Percentiles rank a stretch among this genome's conserved stretches.
These are phyloP conservation scores for Prenolepis imparis DNA, from an alignment of 2,888 invertebrate species.

Conservation along the genomic window DNA sequence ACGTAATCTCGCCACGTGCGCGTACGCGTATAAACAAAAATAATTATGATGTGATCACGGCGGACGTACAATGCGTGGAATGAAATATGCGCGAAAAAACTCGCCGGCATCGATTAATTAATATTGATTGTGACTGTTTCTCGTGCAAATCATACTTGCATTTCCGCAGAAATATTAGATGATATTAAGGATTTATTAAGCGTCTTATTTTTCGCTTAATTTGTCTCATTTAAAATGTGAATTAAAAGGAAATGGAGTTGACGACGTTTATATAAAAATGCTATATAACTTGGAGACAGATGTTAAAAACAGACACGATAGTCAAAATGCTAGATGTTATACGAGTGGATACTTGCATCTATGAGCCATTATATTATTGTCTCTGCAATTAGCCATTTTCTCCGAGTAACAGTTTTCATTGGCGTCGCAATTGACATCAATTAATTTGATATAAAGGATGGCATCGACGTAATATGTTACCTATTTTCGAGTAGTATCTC, in stretches of 20 bases:
- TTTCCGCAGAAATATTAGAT: not conserved
- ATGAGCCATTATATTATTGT: not conserved
- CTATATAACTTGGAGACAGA: not conserved
- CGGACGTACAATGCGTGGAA: not conserved
- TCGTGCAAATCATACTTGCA: not conserved
- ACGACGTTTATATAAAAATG: not conserved
- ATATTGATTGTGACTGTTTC: not conserved
- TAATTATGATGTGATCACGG: slow-evolving; percentile 38
- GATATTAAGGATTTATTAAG: not conserved
- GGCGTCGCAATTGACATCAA: slow-evolving; percentile 12
- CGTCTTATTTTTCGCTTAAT: not conserved
- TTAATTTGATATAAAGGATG: not conserved
- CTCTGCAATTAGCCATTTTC: slow-evolving; percentile 6
- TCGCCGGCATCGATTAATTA: slow-evolving; percentile 16
- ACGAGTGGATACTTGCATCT: not conserved
- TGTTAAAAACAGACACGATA: not conserved
- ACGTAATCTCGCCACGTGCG: slow-evolving; percentile 31
- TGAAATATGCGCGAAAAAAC: not conserved
- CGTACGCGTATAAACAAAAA: slow-evolving; percentile 27
- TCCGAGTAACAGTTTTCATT: not conserved
- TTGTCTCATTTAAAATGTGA: not conserved
- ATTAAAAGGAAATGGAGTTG: not conserved
- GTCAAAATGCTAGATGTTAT: not conserved
- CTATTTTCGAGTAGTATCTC: not conserved
- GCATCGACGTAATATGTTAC: not conserved